phyloP scores from a whole-genome alignment of 2,888 invertebrate species.

The Thumatha senex region DNA sequence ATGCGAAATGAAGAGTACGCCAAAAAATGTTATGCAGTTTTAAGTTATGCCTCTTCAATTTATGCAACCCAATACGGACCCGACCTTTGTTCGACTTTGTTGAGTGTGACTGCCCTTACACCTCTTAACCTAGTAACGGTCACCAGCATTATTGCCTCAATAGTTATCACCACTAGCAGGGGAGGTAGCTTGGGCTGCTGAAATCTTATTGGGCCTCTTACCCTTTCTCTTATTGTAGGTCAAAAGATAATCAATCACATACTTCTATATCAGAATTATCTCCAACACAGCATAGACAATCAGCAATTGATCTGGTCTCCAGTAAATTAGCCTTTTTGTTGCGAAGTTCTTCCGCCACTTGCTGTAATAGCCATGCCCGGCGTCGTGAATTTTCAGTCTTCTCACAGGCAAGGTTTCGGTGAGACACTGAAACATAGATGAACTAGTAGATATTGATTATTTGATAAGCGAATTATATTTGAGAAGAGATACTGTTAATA shows the following conservation, averaged over 20 bases:
- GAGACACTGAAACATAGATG: constrained; percentile 46
- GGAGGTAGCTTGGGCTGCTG: no score
- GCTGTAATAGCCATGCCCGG: constrained; percentile 57
- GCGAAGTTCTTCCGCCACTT: constrained; percentile 50
- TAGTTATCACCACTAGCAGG: no score
- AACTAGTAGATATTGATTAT: not conserved
- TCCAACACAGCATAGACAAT: constrained; percentile 49
- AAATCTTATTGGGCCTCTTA: no score
- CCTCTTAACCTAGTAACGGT: no score
- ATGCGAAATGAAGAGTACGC: no score
- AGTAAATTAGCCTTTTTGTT: constrained; percentile 50
- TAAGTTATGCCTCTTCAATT: no score
- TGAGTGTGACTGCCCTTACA: no score
- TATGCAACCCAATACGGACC: no score
- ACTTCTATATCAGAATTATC: constrained; percentile 58
- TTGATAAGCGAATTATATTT: not conserved
- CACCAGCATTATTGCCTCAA: no score
- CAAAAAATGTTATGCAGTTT: no score
- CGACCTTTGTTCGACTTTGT: no score
- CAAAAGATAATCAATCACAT: not conserved
- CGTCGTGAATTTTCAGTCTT: constrained; percentile 53
- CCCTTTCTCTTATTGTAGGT: no score
- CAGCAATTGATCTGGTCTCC: constrained; percentile 58
- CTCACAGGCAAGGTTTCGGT: constrained; percentile 43
- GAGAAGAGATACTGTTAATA: not conserved